Evolutionary conservation across 2,113 vertebrate species (phyloP).

Genomic region (Alaudala cheleensis): DNA sequence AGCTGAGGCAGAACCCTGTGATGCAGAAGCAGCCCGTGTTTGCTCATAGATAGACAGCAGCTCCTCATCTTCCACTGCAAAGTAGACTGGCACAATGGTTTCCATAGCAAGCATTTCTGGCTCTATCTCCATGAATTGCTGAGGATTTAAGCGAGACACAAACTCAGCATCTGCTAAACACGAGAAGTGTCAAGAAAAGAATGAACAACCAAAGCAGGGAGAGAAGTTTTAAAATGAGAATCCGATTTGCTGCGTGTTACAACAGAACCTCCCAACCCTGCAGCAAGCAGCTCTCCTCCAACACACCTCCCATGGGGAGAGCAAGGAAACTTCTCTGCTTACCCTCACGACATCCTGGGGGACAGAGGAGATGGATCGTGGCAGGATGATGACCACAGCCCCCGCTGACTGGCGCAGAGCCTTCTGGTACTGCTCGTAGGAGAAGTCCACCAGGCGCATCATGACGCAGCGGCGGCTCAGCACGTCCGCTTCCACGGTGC

Average conservation of each 20-base stretch:
- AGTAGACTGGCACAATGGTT: slow-evolving; percentile 95
- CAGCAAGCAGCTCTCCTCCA: neutral
- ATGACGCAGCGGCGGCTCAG: slow-evolving; percentile 96
- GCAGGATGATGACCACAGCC: slow-evolving; percentile 94
- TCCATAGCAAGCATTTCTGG: slow-evolving; percentile 96
- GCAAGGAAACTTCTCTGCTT: neutral
- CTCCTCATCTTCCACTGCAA: slow-evolving; percentile 93
- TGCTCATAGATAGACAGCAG: slow-evolving; percentile 95
- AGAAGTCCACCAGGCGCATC: slow-evolving; percentile 92
- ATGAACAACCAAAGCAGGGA: neutral
- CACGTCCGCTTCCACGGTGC: slow-evolving; percentile 91
- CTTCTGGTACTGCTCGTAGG: slow-evolving; percentile 94
- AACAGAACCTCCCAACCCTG: neutral
- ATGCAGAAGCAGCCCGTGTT: slow-evolving; percentile 89
- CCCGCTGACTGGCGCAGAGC: slow-evolving; percentile 93
- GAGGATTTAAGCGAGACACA: neutral
- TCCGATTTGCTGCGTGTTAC: neutral
- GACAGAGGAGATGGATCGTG: slow-evolving; percentile 89
- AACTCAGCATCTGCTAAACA: neutral
- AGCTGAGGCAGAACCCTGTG: slow-evolving; percentile 88
- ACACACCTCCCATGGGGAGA: accelerated
- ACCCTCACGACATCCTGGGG: slow-evolving; percentile 95
- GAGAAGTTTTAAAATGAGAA: neutral
- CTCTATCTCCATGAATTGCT: slow-evolving; percentile 99
- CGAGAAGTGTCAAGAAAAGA: neutral